A percentile compares a stretch with the other conserved stretches of the same genome.
These are phyloP conservation scores for Ardeotis arabs DNA, from an alignment of 2,113 vertebrate genomes.

Conservation along the genomic window DNA sequence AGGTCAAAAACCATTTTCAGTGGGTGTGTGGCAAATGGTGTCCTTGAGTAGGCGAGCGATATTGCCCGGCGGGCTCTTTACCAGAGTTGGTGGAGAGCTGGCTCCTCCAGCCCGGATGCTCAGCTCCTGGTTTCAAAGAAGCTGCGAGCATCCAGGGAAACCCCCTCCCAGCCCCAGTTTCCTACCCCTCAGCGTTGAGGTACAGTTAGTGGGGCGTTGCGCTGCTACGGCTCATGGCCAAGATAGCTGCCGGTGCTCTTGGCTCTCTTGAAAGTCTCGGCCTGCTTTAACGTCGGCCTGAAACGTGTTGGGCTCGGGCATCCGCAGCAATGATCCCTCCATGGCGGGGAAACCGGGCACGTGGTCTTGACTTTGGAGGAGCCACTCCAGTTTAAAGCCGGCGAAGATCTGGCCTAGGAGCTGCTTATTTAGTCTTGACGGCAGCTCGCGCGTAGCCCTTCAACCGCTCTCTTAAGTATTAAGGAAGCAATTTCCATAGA, in stretches of 20 bases:
- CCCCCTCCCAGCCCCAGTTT: background rate
- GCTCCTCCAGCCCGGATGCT: background rate
- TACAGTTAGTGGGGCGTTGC: background rate
- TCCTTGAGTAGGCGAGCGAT: background rate
- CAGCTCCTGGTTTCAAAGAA: background rate
- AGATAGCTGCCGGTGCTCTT: background rate
- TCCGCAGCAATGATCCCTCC: background rate
- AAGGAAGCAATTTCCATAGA: background rate
- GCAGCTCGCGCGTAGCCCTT: background rate
- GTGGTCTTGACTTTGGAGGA: background rate
- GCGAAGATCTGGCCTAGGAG: background rate
- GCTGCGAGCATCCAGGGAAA: background rate
- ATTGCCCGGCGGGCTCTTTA: background rate
- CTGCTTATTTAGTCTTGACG: background rate
- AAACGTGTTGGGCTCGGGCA: background rate
- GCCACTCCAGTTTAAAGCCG: background rate
- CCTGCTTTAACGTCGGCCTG: background rate
- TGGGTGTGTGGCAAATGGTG: background rate
- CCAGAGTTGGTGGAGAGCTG: background rate
- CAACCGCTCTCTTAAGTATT: background rate
- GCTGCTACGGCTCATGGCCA: rapidly evolving
- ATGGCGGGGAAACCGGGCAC: rapidly evolving
- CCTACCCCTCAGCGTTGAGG: background rate
- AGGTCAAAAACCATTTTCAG: background rate
- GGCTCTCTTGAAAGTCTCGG: background rate